A percentile compares a stretch with the other conserved stretches of the same genome.
phyloP scores from a whole-genome alignment of 2,113 vertebrate species.

The Lamprologus tigripictilis region DNA sequence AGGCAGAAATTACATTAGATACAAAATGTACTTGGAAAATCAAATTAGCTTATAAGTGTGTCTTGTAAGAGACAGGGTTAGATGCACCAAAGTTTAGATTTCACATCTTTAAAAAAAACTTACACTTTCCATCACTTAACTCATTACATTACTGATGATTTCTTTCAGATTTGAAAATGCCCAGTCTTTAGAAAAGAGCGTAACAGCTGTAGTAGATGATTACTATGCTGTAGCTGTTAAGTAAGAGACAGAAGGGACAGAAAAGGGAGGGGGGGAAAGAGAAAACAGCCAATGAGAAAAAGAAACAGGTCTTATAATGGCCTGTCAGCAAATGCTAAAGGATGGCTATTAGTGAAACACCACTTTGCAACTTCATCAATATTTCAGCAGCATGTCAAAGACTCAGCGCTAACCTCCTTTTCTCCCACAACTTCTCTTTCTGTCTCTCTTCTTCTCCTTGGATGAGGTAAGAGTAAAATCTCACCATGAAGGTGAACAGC shows the following conservation, averaged over 20 bases:
- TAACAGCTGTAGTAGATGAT: slow-evolving; percentile 39
- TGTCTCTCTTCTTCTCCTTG: neutral
- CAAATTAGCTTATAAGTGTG: neutral
- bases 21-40: neutral
- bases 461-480: neutral
- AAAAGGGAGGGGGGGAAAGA: neutral
- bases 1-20: neutral
- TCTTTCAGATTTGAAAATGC: neutral
- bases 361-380: slow-evolving; percentile 64
- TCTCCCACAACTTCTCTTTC: neutral
- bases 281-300: slow-evolving; percentile 11
- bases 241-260: slow-evolving; percentile 10
- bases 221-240: slow-evolving; percentile 27
- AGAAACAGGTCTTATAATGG: slow-evolving; percentile 30
- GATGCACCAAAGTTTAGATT: neutral
- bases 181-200: neutral
- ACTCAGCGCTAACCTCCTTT: neutral
- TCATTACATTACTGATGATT: neutral
- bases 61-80: neutral
- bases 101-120: accelerated
- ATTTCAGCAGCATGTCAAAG: slow-evolving; percentile 50
- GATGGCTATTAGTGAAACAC: slow-evolving; percentile 53
- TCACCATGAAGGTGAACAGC: neutral
- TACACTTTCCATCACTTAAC: neutral
- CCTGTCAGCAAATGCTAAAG: slow-evolving; percentile 54